These are phyloP conservation scores for Notocelia uddmanniana DNA, from an alignment of 2,888 invertebrate genomes.

Conservation along the genomic window DNA sequence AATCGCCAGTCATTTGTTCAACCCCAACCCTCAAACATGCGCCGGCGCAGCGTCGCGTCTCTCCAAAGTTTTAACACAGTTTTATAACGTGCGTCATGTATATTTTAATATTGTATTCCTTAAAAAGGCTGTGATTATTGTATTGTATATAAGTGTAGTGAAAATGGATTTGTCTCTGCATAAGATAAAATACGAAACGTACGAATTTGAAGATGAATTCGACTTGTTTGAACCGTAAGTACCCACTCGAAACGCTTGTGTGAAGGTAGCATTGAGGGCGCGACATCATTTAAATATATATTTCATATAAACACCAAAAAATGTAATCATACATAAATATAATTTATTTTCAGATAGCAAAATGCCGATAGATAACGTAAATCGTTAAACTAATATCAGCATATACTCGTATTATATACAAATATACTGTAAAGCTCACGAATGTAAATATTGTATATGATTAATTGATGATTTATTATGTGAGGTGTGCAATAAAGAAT, in stretches of 20 bases:
- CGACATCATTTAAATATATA: background rate
- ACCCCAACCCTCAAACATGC: constrained; percentile 72
- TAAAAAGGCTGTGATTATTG: constrained; percentile 57
- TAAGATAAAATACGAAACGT: constrained; percentile 66
- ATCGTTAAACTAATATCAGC: no score
- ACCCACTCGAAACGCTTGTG: background rate
- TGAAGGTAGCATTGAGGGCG: background rate
- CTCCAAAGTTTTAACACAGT: constrained; percentile 14
- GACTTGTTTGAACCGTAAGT: constrained; percentile 61
- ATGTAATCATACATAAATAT: no score
- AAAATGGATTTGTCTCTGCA: constrained; percentile 77
- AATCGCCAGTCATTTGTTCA: constrained; percentile 60
- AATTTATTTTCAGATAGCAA: no score
- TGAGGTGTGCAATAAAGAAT: no score
- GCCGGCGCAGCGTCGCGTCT: constrained; percentile 63
- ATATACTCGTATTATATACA: no score
- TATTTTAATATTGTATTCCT: constrained; percentile 15
- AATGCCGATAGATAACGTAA: no score
- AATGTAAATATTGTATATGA: no score
- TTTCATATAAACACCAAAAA: no score
- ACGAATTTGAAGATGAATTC: constrained; percentile 64
- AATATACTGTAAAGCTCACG: no score
- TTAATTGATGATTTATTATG: no score
- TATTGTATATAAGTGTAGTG: constrained; percentile 51
- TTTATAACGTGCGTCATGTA: constrained; percentile 14